Percentiles rank a stretch among this genome's conserved stretches.
phyloP scores from a whole-genome alignment of 2,888 invertebrate genomes.

The Escarpia spicata region DNA sequence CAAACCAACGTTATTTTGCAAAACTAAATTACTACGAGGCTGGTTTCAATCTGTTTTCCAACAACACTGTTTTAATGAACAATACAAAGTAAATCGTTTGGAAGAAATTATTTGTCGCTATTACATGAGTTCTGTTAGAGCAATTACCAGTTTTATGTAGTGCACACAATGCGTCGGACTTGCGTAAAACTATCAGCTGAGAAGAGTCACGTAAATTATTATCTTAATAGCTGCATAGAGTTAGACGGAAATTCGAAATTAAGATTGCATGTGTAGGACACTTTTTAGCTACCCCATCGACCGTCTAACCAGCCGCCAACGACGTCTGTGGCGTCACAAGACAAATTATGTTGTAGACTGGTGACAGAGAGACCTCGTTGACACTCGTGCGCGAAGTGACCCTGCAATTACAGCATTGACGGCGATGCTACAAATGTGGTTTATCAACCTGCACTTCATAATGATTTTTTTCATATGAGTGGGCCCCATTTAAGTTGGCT shows the following conservation, averaged over 20 bases:
- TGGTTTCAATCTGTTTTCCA: no score
- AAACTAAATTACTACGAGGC: no score
- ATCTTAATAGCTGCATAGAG: neutral
- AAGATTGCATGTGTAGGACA: neutral
- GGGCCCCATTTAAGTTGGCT: neutral
- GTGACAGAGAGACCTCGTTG: neutral
- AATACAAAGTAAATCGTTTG: no score
- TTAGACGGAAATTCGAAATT: neutral
- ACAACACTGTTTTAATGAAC: no score
- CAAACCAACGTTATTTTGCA: no score
- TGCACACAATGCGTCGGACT: neutral
- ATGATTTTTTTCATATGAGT: neutral
- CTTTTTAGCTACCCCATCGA: neutral
- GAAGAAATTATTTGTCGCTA: no score
- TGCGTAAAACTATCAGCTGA: neutral
- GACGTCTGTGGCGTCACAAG: neutral
- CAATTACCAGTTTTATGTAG: neutral
- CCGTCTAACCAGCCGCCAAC: no score
- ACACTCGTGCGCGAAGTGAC: neutral
- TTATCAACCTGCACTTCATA: neutral
- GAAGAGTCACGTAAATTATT: neutral
- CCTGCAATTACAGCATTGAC: neutral
- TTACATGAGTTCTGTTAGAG: neutral
- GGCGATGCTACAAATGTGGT: neutral
- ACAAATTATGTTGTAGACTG: neutral